Evolutionary conservation across 2,113 vertebrate genomes (phyloP).

Genomic region (Meles meles): DNA sequence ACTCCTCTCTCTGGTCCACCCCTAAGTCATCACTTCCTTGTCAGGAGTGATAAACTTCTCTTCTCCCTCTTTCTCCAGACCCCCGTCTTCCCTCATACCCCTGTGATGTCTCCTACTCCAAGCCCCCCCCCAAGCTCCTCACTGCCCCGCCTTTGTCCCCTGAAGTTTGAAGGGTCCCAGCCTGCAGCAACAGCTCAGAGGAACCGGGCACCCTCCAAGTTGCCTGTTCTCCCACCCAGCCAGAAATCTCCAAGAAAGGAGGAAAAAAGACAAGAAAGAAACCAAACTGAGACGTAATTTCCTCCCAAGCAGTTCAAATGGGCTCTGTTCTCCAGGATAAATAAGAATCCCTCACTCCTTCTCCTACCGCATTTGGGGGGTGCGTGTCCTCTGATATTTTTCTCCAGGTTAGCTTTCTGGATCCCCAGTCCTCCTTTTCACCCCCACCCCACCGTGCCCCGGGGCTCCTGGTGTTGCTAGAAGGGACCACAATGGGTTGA

Average conservation of each 20-base stretch:
- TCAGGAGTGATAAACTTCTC: background rate
- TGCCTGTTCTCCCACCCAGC: background rate
- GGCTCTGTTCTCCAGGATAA: background rate
- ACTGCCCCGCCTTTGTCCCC: background rate
- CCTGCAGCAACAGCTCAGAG: background rate
- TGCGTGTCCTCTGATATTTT: background rate
- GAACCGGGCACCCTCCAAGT: background rate
- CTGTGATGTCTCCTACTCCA: no score
- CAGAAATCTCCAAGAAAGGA: background rate
- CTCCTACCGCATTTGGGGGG: background rate
- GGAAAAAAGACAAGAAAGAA: background rate
- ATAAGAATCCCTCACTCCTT: background rate
- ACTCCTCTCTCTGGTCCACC: background rate
- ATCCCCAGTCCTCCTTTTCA: background rate
- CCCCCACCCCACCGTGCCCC: background rate
- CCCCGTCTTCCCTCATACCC: background rate
- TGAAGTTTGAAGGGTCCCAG: background rate
- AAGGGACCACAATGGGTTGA: background rate
- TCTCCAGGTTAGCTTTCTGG: background rate
- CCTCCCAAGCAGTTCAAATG: background rate
- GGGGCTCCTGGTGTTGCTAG: background rate
- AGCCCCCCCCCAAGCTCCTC: background rate
- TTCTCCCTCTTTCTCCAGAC: background rate
- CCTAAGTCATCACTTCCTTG: background rate
- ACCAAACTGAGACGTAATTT: background rate